These are phyloP conservation scores for Nephrotoma guestfalica DNA, from an alignment of 2,888 invertebrate species.

Conservation along the genomic window DNA sequence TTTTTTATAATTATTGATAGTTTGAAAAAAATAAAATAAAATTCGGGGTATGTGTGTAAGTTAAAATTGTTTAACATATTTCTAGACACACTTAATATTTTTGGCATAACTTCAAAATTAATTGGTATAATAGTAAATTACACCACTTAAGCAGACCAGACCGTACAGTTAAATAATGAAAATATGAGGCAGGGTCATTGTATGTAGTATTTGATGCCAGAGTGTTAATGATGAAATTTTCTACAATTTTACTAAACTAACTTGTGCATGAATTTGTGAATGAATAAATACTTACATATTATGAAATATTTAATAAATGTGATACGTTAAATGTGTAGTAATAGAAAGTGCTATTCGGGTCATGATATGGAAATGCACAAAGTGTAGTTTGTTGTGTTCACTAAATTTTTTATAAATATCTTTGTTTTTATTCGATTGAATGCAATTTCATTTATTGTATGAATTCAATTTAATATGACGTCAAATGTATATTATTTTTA, in stretches of 20 bases:
- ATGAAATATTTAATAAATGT: neutral
- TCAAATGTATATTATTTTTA: neutral
- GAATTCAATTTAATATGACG: neutral
- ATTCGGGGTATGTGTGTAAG: neutral
- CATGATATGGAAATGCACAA: neutral
- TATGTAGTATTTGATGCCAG: neutral
- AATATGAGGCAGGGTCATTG: neutral
- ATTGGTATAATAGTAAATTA: neutral
- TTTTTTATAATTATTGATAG: neutral
- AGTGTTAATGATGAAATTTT: neutral
- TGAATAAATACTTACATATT: neutral
- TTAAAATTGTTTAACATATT: neutral
- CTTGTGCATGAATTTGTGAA: neutral
- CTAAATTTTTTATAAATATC: neutral
- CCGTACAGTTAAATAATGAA: neutral
- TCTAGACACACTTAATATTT: neutral
- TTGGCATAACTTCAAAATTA: neutral
- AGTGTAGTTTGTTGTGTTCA: neutral
- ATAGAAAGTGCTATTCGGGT: neutral
- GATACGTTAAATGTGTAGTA: neutral
- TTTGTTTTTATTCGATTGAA: neutral
- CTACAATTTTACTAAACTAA: neutral
- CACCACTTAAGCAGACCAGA: neutral
- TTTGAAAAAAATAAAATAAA: neutral
- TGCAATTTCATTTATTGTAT: neutral